Conservation (phyloP, 2,797 vertebrate species). For the Chaetodon trifasciatus region DNA sequence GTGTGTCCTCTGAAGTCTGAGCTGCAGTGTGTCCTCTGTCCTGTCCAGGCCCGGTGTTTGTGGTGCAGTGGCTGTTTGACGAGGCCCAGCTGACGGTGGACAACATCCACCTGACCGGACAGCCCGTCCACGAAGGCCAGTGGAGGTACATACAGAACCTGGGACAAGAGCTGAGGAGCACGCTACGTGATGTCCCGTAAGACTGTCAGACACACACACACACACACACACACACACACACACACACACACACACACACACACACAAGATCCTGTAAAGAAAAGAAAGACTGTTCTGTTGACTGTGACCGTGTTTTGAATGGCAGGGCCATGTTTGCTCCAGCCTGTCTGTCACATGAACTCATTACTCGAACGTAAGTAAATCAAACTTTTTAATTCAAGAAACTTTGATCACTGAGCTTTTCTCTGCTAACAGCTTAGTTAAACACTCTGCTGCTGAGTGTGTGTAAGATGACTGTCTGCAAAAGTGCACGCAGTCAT, state of each 20-base stretch:
- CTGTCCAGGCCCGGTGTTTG: slow-evolving; percentile 91
- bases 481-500: no score
- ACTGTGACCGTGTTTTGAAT: slow-evolving; percentile 39
- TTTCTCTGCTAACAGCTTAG: neutral
- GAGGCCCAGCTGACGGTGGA: slow-evolving; percentile 94
- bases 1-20: slow-evolving; percentile 8
- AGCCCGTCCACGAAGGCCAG: slow-evolving; percentile 93
- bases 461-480: neutral
- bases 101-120: slow-evolving; percentile 93
- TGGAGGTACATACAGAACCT: slow-evolving; percentile 96
- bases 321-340: slow-evolving; percentile 94
- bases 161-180: slow-evolving; percentile 91
- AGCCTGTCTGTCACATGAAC: slow-evolving; percentile 94
- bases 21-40: neutral
- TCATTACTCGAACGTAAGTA: slow-evolving; percentile 93
- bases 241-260: slow-evolving; percentile 27
- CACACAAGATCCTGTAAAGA: neutral
- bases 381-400: neutral
- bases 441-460: neutral
- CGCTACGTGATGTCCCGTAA: slow-evolving; percentile 84
- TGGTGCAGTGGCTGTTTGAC: slow-evolving; percentile 97
- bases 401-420: neutral
- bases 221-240: slow-evolving; percentile 30
- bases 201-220: slow-evolving; percentile 54
- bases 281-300: neutral